phyloP scores from a whole-genome alignment of 1,140 invertebrate genomes.

The Diabrotica virgifera region DNA sequence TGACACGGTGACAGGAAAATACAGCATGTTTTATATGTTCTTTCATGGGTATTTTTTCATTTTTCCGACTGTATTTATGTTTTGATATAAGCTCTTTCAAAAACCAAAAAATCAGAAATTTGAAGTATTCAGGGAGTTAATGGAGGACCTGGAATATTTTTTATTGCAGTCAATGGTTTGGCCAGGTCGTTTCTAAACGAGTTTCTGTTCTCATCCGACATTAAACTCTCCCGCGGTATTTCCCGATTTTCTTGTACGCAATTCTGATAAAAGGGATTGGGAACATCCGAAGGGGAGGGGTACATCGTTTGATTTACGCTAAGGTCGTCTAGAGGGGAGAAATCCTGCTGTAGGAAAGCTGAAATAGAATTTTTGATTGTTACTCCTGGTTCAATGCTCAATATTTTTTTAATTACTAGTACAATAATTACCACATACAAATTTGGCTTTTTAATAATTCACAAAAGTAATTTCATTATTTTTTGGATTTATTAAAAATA shows the following conservation, averaged over 20 bases:
- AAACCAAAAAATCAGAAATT: neutral
- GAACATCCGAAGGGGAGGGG: neutral
- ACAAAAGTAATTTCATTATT: too few relatives aligned
- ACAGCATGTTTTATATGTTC: too few relatives aligned
- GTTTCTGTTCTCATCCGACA: constrained; percentile 30
- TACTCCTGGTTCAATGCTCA: too few relatives aligned
- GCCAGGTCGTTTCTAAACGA: constrained; percentile 24
- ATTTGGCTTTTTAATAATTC: too few relatives aligned
- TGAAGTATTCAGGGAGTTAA: constrained; percentile 24
- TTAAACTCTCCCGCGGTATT: constrained; percentile 34
- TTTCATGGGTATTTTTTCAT: too few relatives aligned
- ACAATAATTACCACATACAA: too few relatives aligned
- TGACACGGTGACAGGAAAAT: too few relatives aligned
- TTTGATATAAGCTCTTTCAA: constrained; percentile 24
- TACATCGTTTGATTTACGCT: constrained; percentile 35
- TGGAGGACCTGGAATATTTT: constrained; percentile 36
- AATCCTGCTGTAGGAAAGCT: neutral
- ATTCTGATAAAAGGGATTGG: constrained; percentile 14
- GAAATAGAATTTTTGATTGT: constrained; percentile 9
- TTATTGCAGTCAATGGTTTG: constrained; percentile 34
- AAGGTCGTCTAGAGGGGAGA: constrained; percentile 28
- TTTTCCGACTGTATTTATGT: too few relatives aligned
- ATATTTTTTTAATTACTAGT: too few relatives aligned
- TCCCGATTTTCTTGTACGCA: constrained; percentile 6
- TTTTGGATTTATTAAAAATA: too few relatives aligned